Base-by-base conservation (phyloP, 2,888 invertebrate species). In the Phlogophora meticulosa region DNA sequence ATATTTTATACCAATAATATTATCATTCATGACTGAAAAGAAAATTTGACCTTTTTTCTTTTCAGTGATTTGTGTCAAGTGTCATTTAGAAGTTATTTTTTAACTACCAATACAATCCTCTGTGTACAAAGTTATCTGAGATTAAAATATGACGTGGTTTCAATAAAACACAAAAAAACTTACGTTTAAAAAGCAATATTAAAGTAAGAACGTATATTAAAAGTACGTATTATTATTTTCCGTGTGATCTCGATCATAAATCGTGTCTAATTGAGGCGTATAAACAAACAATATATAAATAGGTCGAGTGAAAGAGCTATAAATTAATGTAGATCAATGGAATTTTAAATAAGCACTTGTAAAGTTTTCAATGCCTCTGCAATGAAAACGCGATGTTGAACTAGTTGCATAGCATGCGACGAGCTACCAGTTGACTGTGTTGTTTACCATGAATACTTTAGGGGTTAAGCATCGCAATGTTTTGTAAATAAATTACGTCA, bases 171-270 rank as follows among this genome's bases (percentile, higher is more conserved):
- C n/a, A n/a, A n/a, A 68, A 70, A 38, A 69, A 13, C 28, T 42
- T n/a, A 42, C 15, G 9, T n/a, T 36, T 63, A 51, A 72, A 53
- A 71, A 52, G n/a, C 48, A n/a, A 22, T 48, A 53, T 43, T 40
- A 55, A 49, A 56, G 58, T 34, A 17, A 17, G 11, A 40, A 49
- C 4, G 9, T 34, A 36, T 60, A 66, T 42, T 24, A 63, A 57
- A 60, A 61, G 34, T 43, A 53, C 46, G 46, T 60, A 48, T 59
- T 46, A 71, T 46, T 32, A 57, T 53, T 66, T 52, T 40, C 40
- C 34, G 61, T 69, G 59, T 79, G 76, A 76, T 76, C 66, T 73
- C 53, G 46, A 53, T 65, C 80, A 24, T 79, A 76, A 76, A 73
- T 76, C 57, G 40, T 42, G 45, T 43, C 61, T 62, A 46, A 62